Percentiles rank a stretch among this genome's conserved stretches.
phyloP scores from a whole-genome alignment of 2,113 vertebrate species.

The Antigone vipio region DNA sequence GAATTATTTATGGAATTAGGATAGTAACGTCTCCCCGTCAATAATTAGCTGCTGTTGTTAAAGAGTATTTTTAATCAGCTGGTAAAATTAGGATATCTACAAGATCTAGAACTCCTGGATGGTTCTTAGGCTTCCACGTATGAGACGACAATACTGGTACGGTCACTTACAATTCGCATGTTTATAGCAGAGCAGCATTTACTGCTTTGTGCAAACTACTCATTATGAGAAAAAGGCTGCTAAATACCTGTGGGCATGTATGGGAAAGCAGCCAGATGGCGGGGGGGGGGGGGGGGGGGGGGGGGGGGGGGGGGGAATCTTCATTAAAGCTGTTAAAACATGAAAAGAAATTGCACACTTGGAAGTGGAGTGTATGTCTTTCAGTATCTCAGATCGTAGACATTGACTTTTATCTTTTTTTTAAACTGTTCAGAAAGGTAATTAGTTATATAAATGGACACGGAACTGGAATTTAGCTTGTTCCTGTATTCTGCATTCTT shows the following conservation, averaged over 20 bases:
- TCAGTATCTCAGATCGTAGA: background rate
- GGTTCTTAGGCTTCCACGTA: background rate
- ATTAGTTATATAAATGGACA: background rate
- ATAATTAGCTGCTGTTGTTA: background rate
- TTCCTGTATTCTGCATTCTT: background rate
- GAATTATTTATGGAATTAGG: background rate
- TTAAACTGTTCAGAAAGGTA: background rate
- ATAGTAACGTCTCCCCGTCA: background rate
- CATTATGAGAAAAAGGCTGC: background rate
- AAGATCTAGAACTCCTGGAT: background rate
- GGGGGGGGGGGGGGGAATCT: fast-evolving
- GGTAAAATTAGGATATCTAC: background rate
- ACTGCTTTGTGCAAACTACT: background rate
- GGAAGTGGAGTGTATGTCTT: background rate
- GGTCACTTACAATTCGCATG: background rate
- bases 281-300: fast-evolving
- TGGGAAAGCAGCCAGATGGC: background rate
- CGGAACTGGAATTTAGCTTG: background rate
- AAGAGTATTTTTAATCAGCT: background rate
- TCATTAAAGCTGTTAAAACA: background rate
- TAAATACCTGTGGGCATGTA: background rate
- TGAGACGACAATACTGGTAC: background rate
- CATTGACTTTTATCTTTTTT: background rate
- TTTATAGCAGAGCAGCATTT: background rate
- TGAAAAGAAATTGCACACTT: background rate